These are phyloP conservation scores for Apodemia mormo DNA, from an alignment of 2,888 invertebrate species.

Conservation along the genomic window DNA sequence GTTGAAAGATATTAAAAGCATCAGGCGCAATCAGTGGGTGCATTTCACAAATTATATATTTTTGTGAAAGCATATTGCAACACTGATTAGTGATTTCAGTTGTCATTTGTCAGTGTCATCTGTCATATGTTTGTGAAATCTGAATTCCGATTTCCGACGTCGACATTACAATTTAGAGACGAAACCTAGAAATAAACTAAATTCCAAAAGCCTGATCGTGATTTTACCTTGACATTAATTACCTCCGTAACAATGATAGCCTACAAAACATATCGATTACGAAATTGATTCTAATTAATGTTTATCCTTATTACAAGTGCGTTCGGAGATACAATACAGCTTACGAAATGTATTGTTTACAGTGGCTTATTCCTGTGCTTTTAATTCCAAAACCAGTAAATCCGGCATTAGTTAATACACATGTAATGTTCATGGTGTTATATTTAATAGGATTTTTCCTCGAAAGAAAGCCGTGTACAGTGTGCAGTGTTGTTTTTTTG, in stretches of 20 bases:
- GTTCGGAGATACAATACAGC: background rate
- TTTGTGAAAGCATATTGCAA: too few relatives aligned
- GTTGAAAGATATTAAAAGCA: too few relatives aligned
- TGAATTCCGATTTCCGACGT: slow-evolving; percentile 9
- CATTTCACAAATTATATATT: too few relatives aligned
- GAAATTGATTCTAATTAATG: slow-evolving; percentile 38
- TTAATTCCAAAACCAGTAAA: slow-evolving; percentile 98
- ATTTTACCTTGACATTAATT: slow-evolving; percentile 36
- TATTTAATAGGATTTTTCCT: slow-evolving; percentile 98
- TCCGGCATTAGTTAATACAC: slow-evolving; percentile 96
- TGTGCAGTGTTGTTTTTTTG: slow-evolving; percentile 97
- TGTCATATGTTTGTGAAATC: background rate
- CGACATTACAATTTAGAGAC: slow-evolving; percentile 21
- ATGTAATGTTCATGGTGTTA: slow-evolving; percentile 98
- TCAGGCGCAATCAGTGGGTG: too few relatives aligned
- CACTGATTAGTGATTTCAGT: too few relatives aligned
- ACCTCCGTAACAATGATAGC: slow-evolving; percentile 44
- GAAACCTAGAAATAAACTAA: slow-evolving; percentile 6
- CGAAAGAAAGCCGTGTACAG: slow-evolving; percentile 97
- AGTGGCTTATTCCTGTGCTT: slow-evolving; percentile 98
- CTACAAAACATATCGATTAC: slow-evolving; percentile 60
- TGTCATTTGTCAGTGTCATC: slow-evolving; percentile 28
- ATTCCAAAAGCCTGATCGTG: slow-evolving; percentile 6
- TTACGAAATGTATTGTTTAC: slow-evolving; percentile 94
- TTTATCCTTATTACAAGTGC: slow-evolving; percentile 19